Evolutionary conservation across 2,113 vertebrate species (phyloP).

Genomic region (Cyanoramphus novaezelandiae): DNA sequence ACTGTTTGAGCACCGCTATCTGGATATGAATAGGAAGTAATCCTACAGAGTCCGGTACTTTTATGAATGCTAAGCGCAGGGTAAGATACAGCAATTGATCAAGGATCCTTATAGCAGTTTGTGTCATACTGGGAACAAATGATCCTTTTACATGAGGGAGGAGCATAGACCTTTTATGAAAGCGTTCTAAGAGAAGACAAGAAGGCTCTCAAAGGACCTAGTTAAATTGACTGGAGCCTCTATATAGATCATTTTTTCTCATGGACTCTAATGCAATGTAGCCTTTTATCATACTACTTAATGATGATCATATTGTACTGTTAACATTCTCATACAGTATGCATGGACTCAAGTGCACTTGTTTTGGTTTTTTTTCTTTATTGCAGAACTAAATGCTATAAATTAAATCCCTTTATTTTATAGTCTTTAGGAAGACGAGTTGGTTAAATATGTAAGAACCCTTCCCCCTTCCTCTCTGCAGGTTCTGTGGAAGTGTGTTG

Average conservation of each 20-base stretch:
- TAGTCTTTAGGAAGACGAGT: slow-evolving; percentile 41
- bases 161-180: background rate
- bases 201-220: slow-evolving; percentile 18
- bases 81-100: slow-evolving; percentile 46
- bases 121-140: slow-evolving; percentile 47
- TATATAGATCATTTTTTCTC: slow-evolving; percentile 40
- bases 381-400: slow-evolving; percentile 62
- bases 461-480: slow-evolving; percentile 32
- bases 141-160: background rate
- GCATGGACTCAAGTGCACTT: slow-evolving; percentile 65
- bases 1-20: slow-evolving; percentile 23
- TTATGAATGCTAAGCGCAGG: slow-evolving; percentile 56
- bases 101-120: slow-evolving; percentile 49
- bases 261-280: slow-evolving; percentile 62
- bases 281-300: slow-evolving; percentile 66
- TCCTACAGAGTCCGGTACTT: slow-evolving; percentile 26
- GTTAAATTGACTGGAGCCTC: slow-evolving; percentile 26
- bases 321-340: slow-evolving; percentile 63
- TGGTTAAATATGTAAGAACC: slow-evolving; percentile 20
- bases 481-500: slow-evolving; percentile 60
- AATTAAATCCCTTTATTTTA: slow-evolving; percentile 60
- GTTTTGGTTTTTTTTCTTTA: slow-evolving; percentile 49
- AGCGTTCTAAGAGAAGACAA: background rate
- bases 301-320: slow-evolving; percentile 59
- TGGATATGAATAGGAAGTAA: slow-evolving; percentile 1